phyloP scores from a whole-genome alignment of 1,140 invertebrate genomes.

The Procambarus clarkii region DNA sequence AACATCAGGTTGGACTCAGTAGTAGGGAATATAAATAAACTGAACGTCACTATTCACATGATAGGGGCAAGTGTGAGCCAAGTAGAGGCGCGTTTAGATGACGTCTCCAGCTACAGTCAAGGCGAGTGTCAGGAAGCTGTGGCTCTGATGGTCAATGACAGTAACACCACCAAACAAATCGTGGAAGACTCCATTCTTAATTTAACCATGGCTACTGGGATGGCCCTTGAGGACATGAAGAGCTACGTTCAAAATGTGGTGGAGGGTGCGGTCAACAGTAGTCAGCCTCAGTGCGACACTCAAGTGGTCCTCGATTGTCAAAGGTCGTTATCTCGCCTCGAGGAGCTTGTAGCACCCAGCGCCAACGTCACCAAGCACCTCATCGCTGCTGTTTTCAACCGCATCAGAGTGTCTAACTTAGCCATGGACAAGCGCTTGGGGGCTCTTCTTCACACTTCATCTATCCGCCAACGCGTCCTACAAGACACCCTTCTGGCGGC shows the following conservation, averaged over 20 bases:
- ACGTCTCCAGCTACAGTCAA: background rate
- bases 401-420: slow-evolving; percentile 43
- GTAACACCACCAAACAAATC: background rate
- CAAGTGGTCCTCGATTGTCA: background rate
- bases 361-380: slow-evolving; percentile 39
- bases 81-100: background rate
- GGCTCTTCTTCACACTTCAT: slow-evolving; percentile 44
- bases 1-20: background rate
- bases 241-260: background rate
- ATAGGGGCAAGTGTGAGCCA: background rate
- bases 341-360: background rate
- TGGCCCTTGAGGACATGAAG: background rate
- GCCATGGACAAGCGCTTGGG: slow-evolving; percentile 56
- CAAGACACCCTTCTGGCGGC: slow-evolving; percentile 20
- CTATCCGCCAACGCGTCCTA: slow-evolving; percentile 34
- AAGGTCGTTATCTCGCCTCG: slow-evolving; percentile 4
- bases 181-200: background rate
- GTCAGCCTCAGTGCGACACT: background rate
- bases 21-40: background rate
- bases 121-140: background rate
- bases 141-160: background rate
- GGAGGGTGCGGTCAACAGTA: slow-evolving; percentile 1
- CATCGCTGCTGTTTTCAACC: slow-evolving; percentile 34
- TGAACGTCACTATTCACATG: background rate
- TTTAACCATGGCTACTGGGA: background rate